These are phyloP conservation scores for human DNA, from an alignment of 2,113 vertebrate species.

Conservation along the genomic window DNA sequence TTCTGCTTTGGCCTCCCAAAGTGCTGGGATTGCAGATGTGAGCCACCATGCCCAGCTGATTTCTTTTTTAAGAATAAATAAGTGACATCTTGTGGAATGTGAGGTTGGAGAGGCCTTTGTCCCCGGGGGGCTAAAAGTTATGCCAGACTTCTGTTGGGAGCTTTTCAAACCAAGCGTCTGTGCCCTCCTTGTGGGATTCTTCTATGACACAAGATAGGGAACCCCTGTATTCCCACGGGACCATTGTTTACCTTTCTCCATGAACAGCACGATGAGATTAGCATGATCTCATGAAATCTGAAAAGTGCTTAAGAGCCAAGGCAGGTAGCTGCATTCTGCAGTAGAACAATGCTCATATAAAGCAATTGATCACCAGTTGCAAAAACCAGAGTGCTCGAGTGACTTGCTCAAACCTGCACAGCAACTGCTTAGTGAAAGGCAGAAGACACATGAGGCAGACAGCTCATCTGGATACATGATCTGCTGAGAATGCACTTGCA, in stretches of 20 bases:
- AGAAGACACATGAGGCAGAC: too few species aligned
- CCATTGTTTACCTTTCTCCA: background rate
- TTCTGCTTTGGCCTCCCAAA: too few species aligned
- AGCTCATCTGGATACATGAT: background rate
- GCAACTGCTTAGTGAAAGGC: background rate
- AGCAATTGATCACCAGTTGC: background rate
- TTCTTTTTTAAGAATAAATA: background rate
- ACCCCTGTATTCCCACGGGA: background rate
- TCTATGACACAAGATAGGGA: background rate
- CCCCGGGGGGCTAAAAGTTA: background rate
- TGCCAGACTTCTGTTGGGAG: background rate
- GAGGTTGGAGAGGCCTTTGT: background rate
- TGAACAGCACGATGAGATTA: background rate
- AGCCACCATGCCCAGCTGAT: background rate
- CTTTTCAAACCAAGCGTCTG: background rate
- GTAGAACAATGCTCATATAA: background rate
- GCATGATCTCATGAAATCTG: background rate
- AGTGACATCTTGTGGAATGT: background rate
- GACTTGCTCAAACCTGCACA: background rate
- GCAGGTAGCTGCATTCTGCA: fast-evolving
- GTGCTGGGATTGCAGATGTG: too few species aligned
- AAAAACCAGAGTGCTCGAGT: background rate
- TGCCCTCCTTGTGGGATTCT: background rate
- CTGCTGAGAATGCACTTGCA: background rate
- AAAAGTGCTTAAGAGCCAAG: background rate